A percentile compares a stretch with the other conserved stretches of the same genome.
phyloP scores from a whole-genome alignment of 2,888 invertebrate species.

The Malthinus seriepunctatus region DNA sequence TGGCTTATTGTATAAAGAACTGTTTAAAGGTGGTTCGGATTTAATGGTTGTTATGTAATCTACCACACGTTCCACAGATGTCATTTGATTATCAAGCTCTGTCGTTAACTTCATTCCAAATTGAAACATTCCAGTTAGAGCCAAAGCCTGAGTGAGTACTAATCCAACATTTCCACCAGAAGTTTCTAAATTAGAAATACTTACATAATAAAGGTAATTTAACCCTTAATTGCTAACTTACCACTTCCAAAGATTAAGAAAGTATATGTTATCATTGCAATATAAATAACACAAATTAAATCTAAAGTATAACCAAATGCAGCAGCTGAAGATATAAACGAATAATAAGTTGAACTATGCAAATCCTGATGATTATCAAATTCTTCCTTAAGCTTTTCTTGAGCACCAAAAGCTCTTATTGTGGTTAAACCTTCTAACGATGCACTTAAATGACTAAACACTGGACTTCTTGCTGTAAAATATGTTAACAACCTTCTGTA shows the following conservation, averaged over 20 bases:
- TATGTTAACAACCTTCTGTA: no score
- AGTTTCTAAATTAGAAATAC: no score
- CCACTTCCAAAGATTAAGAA: slow-evolving; percentile 72
- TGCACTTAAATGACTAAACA: slow-evolving; percentile 90
- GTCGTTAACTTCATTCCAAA: slow-evolving; percentile 76
- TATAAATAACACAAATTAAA: slow-evolving; percentile 83
- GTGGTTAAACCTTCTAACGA: slow-evolving; percentile 89
- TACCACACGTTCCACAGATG: slow-evolving; percentile 81
- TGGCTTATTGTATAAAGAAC: slow-evolving; percentile 64
- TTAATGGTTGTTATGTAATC: slow-evolving; percentile 53
- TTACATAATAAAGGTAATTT: no score
- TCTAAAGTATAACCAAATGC: slow-evolving; percentile 96
- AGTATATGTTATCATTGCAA: slow-evolving; percentile 81
- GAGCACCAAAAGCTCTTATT: slow-evolving; percentile 85
- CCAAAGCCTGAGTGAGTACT: slow-evolving; percentile 51
- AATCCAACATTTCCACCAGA: slow-evolving; percentile 50
- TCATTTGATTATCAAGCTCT: slow-evolving; percentile 75
- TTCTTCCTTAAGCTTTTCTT: slow-evolving; percentile 74
- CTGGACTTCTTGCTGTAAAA: slow-evolving; percentile 82
- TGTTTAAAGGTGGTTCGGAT: slow-evolving; percentile 67
- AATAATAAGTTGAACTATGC: slow-evolving; percentile 90
- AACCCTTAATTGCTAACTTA: slow-evolving; percentile 46
- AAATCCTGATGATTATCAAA: slow-evolving; percentile 82
- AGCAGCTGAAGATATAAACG: slow-evolving; percentile 85
- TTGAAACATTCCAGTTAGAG: slow-evolving; percentile 64